A percentile compares a stretch with the other conserved stretches of the same genome.
Conservation (phyloP, 2,797 vertebrate species). For the Gambelia wislizenii region DNA sequence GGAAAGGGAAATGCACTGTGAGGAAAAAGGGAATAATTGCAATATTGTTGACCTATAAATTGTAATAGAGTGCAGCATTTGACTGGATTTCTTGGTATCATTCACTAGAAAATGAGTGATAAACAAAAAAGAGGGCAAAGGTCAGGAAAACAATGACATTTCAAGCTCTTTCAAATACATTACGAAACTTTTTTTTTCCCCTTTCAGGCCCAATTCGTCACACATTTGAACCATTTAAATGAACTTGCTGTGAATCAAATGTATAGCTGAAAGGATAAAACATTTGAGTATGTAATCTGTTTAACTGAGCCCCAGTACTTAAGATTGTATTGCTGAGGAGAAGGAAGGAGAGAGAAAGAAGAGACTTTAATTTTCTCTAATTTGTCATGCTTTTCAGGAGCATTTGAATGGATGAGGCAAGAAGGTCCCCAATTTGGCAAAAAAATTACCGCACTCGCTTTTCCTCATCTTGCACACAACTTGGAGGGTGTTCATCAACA, state of each 20-base stretch:
- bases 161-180: slow-evolving; percentile 30
- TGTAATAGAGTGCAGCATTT: slow-evolving; percentile 13
- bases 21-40: neutral
- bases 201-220: slow-evolving; percentile 17
- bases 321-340: slow-evolving; percentile 11
- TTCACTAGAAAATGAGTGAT: slow-evolving; percentile 37
- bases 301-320: slow-evolving; percentile 24
- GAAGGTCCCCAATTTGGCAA: slow-evolving; percentile 27
- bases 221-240: slow-evolving; percentile 27
- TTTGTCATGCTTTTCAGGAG: slow-evolving; percentile 69
- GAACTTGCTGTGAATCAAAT: slow-evolving; percentile 37
- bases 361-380: slow-evolving; percentile 66
- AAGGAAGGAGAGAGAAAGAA: slow-evolving; percentile 4
- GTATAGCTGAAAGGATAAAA: slow-evolving; percentile 52
- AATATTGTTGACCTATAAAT: slow-evolving; percentile 11
- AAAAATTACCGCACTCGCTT: slow-evolving; percentile 34
- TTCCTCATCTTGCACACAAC: slow-evolving; percentile 41
- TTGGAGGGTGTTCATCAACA: slow-evolving; percentile 11
- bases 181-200: slow-evolving; percentile 28
- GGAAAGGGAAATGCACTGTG: neutral
- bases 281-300: slow-evolving; percentile 51
- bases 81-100: slow-evolving; percentile 21
- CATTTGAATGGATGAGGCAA: slow-evolving; percentile 68
- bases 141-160: slow-evolving; percentile 46
- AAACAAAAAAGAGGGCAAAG: slow-evolving; percentile 45